Percentiles rank a stretch among this genome's conserved stretches.
Conservation (phyloP, 2,888 invertebrate species). For the Cybosia mesomella region DNA sequence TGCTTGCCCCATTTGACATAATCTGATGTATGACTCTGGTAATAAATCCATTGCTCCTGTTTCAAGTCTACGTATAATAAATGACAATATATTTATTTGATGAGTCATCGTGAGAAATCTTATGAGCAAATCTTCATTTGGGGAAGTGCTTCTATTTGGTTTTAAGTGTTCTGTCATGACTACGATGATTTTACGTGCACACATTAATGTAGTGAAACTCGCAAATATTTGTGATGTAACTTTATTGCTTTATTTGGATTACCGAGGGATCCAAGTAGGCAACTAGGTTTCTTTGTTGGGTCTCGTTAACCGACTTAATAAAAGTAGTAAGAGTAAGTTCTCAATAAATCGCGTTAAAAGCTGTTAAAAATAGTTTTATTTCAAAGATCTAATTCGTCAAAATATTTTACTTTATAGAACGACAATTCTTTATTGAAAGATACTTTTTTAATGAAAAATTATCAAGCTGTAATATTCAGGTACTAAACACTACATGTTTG, state of each 20-base stretch:
- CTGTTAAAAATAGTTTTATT: no score
- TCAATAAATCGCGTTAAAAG: no score
- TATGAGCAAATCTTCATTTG: conserved; percentile 10
- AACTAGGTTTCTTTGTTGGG: neutral
- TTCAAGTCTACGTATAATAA: conserved; percentile 27
- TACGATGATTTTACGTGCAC: neutral
- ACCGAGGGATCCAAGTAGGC: neutral
- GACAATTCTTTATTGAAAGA: no score
- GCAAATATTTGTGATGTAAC: conserved; percentile 9
- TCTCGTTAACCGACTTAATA: neutral
- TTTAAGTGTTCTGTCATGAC: neutral
- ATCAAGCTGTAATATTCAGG: no score
- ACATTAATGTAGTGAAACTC: neutral
- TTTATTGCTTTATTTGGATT: neutral
- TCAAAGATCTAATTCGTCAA: no score
- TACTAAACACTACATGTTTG: no score
- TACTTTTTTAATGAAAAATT: no score
- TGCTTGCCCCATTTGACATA: conserved; percentile 34
- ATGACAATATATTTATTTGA: conserved; percentile 29
- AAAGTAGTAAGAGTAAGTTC: neutral
- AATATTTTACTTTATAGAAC: no score
- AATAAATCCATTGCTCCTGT: conserved; percentile 36
- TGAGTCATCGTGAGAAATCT: conserved; percentile 32
- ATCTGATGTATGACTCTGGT: conserved; percentile 41
- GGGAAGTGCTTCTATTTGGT: neutral